These are phyloP conservation scores for Monochamus saltuarius DNA, from an alignment of 1,140 invertebrate genomes.

Conservation along the genomic window DNA sequence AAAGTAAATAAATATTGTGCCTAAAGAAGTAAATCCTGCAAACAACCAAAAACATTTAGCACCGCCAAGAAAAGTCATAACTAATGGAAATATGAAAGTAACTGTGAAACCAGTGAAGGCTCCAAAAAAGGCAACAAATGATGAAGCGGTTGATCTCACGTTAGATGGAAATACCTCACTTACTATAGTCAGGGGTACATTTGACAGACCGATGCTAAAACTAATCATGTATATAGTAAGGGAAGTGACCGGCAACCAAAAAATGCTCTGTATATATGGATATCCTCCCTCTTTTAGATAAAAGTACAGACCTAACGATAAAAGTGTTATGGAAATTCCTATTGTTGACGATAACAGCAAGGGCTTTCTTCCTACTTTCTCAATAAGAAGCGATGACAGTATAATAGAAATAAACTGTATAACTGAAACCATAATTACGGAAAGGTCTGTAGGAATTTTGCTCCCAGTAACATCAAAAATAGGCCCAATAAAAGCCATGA, in stretches of 20 bases:
- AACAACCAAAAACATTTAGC: constrained; percentile 81
- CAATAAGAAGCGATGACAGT: not conserved
- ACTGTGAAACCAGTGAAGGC: constrained; percentile 79
- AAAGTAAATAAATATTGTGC: constrained; percentile 59
- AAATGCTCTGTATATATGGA: constrained; percentile 4
- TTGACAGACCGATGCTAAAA: constrained; percentile 65
- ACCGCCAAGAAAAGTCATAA: constrained; percentile 62
- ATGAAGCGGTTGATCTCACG: constrained; percentile 72
- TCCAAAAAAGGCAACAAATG: constrained; percentile 65
- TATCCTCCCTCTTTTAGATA: not conserved
- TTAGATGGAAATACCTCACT: constrained; percentile 78
- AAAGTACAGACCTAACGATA: constrained; percentile 2
- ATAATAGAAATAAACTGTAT: not conserved
- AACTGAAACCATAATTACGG: not conserved
- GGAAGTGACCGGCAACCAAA: constrained; percentile 42
- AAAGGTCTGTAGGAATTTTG: not conserved
- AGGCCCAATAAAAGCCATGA: not conserved
- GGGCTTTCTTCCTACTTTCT: constrained; percentile 6
- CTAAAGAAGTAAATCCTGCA: constrained; percentile 54
- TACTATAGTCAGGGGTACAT: constrained; percentile 81
- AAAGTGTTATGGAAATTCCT: not conserved
- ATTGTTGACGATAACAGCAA: not conserved
- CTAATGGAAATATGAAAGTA: constrained; percentile 69
- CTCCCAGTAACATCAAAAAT: not conserved
- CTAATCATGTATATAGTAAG: constrained; percentile 38